phyloP scores from a whole-genome alignment of 2,888 invertebrate species.

The Pterostichus niger region DNA sequence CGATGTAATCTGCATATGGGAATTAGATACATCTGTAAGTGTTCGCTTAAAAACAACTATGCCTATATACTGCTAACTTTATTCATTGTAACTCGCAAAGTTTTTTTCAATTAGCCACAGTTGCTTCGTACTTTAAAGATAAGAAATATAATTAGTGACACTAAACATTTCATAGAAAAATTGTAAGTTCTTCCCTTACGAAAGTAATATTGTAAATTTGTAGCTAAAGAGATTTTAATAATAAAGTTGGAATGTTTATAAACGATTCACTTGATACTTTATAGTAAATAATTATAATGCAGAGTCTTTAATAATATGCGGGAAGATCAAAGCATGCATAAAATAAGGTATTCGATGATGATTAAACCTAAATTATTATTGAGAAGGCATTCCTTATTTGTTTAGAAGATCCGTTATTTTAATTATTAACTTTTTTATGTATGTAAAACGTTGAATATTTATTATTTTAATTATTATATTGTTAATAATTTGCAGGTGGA shows the following conservation, averaged over 20 bases:
- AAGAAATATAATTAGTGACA: slow-evolving; percentile 18
- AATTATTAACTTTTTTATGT: too few species aligned
- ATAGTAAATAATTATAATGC: slow-evolving; percentile 21
- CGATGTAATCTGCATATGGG: slow-evolving; percentile 12
- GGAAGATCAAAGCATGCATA: slow-evolving; percentile 23
- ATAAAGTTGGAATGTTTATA: slow-evolving; percentile 22
- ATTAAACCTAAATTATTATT: slow-evolving; percentile 38
- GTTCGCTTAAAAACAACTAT: background rate
- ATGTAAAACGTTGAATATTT: too few species aligned
- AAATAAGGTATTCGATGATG: slow-evolving; percentile 27
- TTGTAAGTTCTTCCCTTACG: background rate
- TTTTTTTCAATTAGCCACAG: background rate
- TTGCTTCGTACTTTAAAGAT: background rate
- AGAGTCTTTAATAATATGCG: slow-evolving; percentile 5
- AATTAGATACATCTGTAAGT: slow-evolving; percentile 4
- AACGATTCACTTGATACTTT: background rate
- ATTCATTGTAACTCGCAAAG: background rate
- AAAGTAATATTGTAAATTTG: slow-evolving; percentile 1
- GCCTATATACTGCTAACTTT: slow-evolving; percentile 23
- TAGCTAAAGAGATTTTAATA: slow-evolving; percentile 33
- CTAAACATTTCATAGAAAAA: background rate
- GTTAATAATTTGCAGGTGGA: too few species aligned
- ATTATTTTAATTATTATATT: too few species aligned
- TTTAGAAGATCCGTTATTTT: background rate
- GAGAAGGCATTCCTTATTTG: background rate